Evolutionary conservation across 2,113 vertebrate genomes (phyloP).

Genomic region (Dromiciops gliroides): DNA sequence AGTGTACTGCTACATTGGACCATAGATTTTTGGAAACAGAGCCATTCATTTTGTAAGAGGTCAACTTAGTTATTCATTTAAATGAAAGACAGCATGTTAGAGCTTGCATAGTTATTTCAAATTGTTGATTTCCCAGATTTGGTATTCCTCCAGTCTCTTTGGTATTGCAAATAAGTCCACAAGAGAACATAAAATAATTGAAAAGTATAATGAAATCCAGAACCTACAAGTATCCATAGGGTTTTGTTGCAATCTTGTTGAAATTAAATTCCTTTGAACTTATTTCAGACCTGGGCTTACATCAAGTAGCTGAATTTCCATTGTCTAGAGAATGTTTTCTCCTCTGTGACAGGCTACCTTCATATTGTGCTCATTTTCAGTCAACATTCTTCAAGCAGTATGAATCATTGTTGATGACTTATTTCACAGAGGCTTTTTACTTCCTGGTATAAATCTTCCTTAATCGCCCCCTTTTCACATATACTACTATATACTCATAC

Average conservation of each 20-base stretch:
- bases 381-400: conserved; percentile 43
- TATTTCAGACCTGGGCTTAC: background rate
- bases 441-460: conserved; percentile 50
- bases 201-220: conserved; percentile 19
- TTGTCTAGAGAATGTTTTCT: conserved; percentile 3
- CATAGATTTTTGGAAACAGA: conserved; percentile 24
- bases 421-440: conserved; percentile 60
- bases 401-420: conserved; percentile 65
- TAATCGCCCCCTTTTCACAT: conserved; percentile 23
- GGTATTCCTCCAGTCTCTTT: conserved; percentile 20
- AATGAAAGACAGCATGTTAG: conserved; percentile 39
- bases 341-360: conserved; percentile 42
- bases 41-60: conserved; percentile 47
- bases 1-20: conserved; percentile 12
- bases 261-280: conserved; percentile 26
- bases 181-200: conserved; percentile 6
- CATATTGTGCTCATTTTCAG: conserved; percentile 51
- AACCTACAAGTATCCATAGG: background rate
- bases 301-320: background rate
- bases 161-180: conserved; percentile 2
- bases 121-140: conserved; percentile 45
- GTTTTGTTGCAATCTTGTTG: background rate
- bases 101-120: conserved; percentile 49
- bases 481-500: conserved; percentile 12
- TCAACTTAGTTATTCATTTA: conserved; percentile 65